Evolutionary conservation across 1,140 invertebrate species (phyloP).

Genomic region (Papilio aristodemus): DNA sequence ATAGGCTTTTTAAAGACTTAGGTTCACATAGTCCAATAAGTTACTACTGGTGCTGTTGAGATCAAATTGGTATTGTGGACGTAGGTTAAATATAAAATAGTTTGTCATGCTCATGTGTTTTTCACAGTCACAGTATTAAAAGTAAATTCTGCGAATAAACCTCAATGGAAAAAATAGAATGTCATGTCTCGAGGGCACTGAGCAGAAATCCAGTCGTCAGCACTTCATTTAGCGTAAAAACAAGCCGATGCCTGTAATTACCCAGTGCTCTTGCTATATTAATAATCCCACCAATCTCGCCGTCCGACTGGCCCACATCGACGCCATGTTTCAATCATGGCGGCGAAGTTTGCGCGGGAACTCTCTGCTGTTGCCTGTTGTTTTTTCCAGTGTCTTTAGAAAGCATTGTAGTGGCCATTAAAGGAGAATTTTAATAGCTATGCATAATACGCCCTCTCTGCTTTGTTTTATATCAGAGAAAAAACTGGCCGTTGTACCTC

Average conservation of each 20-base stretch:
- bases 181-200: conserved; percentile 20
- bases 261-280: not conserved
- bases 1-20: too few relatives aligned
- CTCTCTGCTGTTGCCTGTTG: conserved; percentile 7
- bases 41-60: too few relatives aligned
- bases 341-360: conserved; percentile 13
- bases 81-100: too few relatives aligned
- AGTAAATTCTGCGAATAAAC: not conserved
- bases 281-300: conserved; percentile 8
- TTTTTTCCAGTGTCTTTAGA: conserved; percentile 5
- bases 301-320: conserved; percentile 17
- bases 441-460: not conserved
- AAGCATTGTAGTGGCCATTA: conserved; percentile 20
- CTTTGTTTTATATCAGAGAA: conserved; percentile 3
- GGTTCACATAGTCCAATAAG: too few relatives aligned
- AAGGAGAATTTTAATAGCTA: conserved; percentile 22
- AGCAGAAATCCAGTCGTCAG: conserved; percentile 16
- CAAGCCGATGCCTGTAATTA: conserved; percentile 18
- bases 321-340: conserved; percentile 21
- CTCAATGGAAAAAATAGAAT: not conserved
- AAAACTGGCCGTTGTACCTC: not conserved
- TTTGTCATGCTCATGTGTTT: too few relatives aligned
- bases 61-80: too few relatives aligned
- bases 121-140: not conserved
- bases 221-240: conserved; percentile 22